Base-by-base conservation (phyloP, 2,888 invertebrate genomes). In the Pammene fasciana region DNA sequence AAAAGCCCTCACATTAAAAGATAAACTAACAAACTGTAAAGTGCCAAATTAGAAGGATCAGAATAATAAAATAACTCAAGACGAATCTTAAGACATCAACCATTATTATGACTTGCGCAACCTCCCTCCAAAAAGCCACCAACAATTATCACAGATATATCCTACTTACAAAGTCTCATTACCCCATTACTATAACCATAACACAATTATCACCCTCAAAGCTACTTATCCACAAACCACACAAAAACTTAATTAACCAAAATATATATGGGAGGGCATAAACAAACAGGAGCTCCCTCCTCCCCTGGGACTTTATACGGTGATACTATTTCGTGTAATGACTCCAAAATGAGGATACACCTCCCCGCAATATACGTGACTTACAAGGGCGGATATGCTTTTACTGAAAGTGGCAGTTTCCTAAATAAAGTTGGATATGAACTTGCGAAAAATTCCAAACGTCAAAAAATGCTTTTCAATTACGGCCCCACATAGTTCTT, bases 251-350 rank as follows among this genome's bases (percentile, higher is more conserved):
- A 92, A 92, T 92, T 92, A 92, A 92, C 89, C 86, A 85, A 88
- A 90, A 91, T 89, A 89, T 89, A 90, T 86, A 78, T 77, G 85
- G 84, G 80, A 82, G 87, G 85, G 86, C 86, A 89, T 90, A 90
- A 89, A 91, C 88, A 92, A 89, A 86, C 87, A 86, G 79, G 71
- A 76, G 82, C 86, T 82, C 89, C 88, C 88, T 83, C 75, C 84
- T 81, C 90, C 86, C 88, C 73, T 60, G 91, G 83, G 91, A 90
- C 85, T 86, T 88, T 82, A 86, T 84, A 86, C 88, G 91, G 88
- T 89, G 90, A 90, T 91, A 91, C 91, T 90, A 89, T 90, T 91
- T 87, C 92, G 92, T 92, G 92, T 92, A 91, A 92, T 92, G 92
- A 91, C 90, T 92, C 85, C 90, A 88, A 87, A 91, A 92, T 92